Evolutionary conservation across 2,797 vertebrate genomes (phyloP), one percentile per base, ranked within the genome.

Genomic region (Graptemys geographica): DNA sequence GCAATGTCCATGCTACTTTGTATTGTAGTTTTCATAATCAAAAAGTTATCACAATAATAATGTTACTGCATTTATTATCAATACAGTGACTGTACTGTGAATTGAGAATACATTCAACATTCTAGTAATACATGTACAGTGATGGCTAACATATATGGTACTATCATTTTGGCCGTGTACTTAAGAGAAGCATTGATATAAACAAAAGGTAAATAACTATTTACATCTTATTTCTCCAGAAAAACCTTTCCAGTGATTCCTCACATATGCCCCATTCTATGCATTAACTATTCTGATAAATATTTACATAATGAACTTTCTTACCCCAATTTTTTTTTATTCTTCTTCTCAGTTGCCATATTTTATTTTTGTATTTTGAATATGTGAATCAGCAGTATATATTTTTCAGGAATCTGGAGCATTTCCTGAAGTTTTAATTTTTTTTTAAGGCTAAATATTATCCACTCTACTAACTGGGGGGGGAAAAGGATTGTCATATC

Each of bases 141-240:
- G 90, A 94, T 94, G 65, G 79, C 79, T 89, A 84, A 87, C 93
- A 94, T 79, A 78, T 94, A 89, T 15, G 59, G 9, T 83, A 85
- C 41, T 82, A 90, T 81, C 44, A 4, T 90, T 95, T 96, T 87
- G 10, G 1, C 33, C 93, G 87, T 86, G 90, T 55, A 88, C 57
- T 95, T 87, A 15, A 93, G 65, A 93, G 79, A 98, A 97, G 96
- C 88, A 2, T 37, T 96, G 92, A 91, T 95, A 96, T 96, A 96
- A 97, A 96, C 95, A 95, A 78, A 83, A 82, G 82, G 92, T 88
- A 96, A 96, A 96, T 91, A 96, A 97, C 91, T 97, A 97, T 97
- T 93, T 98, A 97, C 97, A 98, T 82, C 97, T 95, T 83, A 81
- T 78, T 96, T 93, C 91, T 90, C 87, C 87, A 92, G 87, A 92